Percentiles rank a stretch among this genome's conserved stretches.
These are phyloP conservation scores for Telmatochromis sp. DNA, from an alignment of 2,113 vertebrate species.

Conservation along the genomic window DNA sequence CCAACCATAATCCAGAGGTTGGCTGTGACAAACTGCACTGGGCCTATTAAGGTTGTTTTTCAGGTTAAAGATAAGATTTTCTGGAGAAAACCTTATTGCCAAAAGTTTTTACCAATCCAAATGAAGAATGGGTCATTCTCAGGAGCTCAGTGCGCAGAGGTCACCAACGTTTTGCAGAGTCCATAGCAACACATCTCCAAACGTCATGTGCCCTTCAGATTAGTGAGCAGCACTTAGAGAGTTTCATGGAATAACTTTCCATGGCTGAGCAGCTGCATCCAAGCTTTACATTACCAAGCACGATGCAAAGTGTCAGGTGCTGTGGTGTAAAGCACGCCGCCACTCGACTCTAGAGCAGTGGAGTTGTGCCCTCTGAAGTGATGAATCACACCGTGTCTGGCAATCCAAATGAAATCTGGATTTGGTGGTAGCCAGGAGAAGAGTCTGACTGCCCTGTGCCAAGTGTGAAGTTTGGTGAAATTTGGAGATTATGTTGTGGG, in stretches of 20 bases:
- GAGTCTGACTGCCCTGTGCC: neutral
- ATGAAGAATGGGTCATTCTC: neutral
- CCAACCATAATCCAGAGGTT: neutral
- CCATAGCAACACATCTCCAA: neutral
- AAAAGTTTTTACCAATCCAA: neutral
- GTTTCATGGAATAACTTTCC: neutral
- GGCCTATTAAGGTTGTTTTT: neutral
- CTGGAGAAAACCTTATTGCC: neutral
- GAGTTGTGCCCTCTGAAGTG: neutral
- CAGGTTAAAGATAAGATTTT: neutral
- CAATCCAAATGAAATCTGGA: neutral
- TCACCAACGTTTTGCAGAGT: neutral
- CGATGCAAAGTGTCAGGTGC: neutral
- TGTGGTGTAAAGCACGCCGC: neutral
- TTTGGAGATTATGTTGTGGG: neutral
- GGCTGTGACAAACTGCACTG: neutral
- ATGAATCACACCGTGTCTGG: neutral
- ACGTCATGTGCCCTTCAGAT: neutral
- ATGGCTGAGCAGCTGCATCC: neutral
- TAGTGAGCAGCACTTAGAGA: neutral
- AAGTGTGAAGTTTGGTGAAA: neutral
- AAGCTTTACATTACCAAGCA: neutral
- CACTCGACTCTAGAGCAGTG: neutral
- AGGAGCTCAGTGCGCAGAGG: neutral
- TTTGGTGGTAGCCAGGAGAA: neutral